These are phyloP conservation scores for Sebastes dallii DNA, from an alignment of 2,797 vertebrate species.

Conservation along the genomic window DNA sequence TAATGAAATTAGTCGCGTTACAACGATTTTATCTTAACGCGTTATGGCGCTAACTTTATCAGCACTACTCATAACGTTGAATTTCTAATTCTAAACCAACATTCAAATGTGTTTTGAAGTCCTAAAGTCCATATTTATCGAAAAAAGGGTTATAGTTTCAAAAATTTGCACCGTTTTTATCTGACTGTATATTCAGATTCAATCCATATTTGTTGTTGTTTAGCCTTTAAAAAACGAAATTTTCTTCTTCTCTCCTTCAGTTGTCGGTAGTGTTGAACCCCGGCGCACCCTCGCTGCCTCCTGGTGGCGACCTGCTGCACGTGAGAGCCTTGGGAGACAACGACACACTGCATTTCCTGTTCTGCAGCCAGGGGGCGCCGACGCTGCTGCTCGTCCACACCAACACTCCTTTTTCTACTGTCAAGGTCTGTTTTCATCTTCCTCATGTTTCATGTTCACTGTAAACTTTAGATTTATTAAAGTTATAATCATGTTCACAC, in stretches of 20 bases:
- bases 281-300: neutral
- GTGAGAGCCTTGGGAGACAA: conserved; percentile 79
- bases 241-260: conserved; percentile 64
- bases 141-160: no score
- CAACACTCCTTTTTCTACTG: conserved; percentile 64
- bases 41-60: no score
- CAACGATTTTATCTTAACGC: no score
- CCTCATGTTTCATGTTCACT: no score
- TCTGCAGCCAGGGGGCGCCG: conserved; percentile 86
- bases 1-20: no score
- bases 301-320: conserved; percentile 83
- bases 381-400: conserved; percentile 87
- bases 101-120: no score
- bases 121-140: no score
- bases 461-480: neutral
- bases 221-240: rapidly evolving
- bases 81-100: no score
- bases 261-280: conserved; percentile 84
- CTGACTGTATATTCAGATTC: no score
- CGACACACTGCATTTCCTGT: conserved; percentile 90
- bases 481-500: neutral
- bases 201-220: no score
- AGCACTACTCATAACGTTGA: no score
- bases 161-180: no score
- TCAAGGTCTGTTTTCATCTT: conserved; percentile 61